phyloP scores from a whole-genome alignment of 2,797 vertebrate genomes.

The Phrynocephalus forsythii region DNA sequence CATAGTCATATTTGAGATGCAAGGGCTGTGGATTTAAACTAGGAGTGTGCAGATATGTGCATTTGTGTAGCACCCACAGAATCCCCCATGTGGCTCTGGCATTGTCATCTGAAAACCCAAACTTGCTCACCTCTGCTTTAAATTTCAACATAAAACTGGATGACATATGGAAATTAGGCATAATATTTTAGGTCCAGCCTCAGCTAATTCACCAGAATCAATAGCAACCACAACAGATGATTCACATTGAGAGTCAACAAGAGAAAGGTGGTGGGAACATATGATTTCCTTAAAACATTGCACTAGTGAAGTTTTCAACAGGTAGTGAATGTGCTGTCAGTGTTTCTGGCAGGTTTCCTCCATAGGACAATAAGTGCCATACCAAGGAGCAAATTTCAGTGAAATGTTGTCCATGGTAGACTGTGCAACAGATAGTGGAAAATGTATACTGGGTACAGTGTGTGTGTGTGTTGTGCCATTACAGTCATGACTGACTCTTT shows the following conservation, averaged over 20 bases:
- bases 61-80: too few species aligned
- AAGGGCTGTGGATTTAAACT: background rate
- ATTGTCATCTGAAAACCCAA: too few species aligned
- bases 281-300: background rate
- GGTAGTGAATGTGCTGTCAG: background rate
- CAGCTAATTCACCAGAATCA: background rate
- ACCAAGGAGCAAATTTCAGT: background rate
- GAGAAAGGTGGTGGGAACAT: background rate
- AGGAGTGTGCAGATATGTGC: too few species aligned
- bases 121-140: too few species aligned
- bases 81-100: too few species aligned
- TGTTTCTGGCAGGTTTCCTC: conserved; percentile 24
- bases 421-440: background rate
- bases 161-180: background rate
- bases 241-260: background rate
- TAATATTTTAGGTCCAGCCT: background rate
- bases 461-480: too few species aligned
- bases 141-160: too few species aligned
- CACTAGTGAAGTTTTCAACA: background rate
- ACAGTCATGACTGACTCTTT: too few species aligned
- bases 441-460: background rate
- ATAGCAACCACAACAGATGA: background rate
- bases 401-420: background rate
- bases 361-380: background rate
- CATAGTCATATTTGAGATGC: background rate